Percentiles rank a stretch among this genome's conserved stretches.
Evolutionary conservation across 1,140 invertebrate species (phyloP).

Genomic region (Agraylea sexmaculata): DNA sequence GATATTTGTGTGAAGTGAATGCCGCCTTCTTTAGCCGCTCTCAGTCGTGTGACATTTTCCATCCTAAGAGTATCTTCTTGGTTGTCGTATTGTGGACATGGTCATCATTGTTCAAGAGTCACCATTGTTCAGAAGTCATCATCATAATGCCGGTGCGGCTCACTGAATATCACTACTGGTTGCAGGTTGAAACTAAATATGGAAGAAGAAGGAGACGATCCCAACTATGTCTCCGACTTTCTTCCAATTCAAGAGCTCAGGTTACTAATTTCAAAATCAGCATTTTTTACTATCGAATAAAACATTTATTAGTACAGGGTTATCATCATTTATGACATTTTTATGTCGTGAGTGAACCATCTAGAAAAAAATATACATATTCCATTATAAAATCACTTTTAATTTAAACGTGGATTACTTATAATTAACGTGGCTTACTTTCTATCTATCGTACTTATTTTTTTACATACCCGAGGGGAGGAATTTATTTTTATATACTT

Average conservation of each 20-base stretch:
- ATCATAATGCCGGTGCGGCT: conserved; percentile 1
- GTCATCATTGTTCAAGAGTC: too few relatives aligned
- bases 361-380: neutral
- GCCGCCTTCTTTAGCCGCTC: too few relatives aligned
- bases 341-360: neutral
- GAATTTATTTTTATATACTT: too few relatives aligned
- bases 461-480: too few relatives aligned
- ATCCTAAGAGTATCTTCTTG: too few relatives aligned
- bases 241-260: conserved; percentile 10
- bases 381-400: neutral
- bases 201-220: conserved; percentile 12
- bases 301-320: neutral
- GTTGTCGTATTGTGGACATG: too few relatives aligned
- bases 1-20: too few relatives aligned
- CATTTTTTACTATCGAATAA: neutral
- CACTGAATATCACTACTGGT: conserved; percentile 13
- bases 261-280: neutral
- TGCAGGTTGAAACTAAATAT: conserved; percentile 16
- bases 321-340: neutral
- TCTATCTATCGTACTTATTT: neutral
- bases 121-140: too few relatives aligned
- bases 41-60: too few relatives aligned
- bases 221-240: conserved; percentile 14
- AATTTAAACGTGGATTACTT: neutral
- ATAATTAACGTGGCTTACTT: neutral